These are phyloP conservation scores for Nyctibius bracteatus DNA, from an alignment of 2,113 vertebrate genomes.

Conservation along the genomic window DNA sequence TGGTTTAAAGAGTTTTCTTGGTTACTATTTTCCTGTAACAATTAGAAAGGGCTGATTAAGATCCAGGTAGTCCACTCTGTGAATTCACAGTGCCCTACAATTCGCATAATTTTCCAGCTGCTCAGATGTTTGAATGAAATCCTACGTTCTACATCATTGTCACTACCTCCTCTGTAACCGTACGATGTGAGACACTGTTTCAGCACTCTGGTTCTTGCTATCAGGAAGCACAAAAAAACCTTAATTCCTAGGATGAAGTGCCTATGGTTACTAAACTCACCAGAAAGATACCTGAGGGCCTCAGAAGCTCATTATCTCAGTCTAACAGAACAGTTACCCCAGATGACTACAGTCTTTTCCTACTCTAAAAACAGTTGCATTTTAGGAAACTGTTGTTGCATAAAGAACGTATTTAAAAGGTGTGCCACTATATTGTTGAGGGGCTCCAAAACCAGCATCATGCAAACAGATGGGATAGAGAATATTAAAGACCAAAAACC, in stretches of 20 bases:
- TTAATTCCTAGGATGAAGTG: not conserved
- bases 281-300: not conserved
- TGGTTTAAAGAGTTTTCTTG: too few relatives aligned
- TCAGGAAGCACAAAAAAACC: not conserved
- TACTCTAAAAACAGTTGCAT: conserved; percentile 14
- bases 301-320: conserved; percentile 32
- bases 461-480: conserved; percentile 17
- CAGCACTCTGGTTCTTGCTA: not conserved
- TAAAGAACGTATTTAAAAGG: not conserved
- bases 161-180: not conserved
- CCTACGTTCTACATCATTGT: not conserved
- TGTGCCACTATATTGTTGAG: conserved; percentile 7
- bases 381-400: conserved; percentile 33
- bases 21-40: too few relatives aligned
- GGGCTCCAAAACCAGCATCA: not conserved
- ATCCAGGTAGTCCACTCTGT: not conserved
- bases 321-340: not conserved
- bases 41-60: not conserved
- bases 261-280: not conserved
- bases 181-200: not conserved
- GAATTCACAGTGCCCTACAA: not conserved
- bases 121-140: not conserved
- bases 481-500: conserved; percentile 55
- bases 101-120: not conserved
- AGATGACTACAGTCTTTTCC: not conserved